Evolutionary conservation across 2,797 vertebrate species (phyloP), one percentile per base, ranked within the genome.

Genomic region (Octomys mimax): DNA sequence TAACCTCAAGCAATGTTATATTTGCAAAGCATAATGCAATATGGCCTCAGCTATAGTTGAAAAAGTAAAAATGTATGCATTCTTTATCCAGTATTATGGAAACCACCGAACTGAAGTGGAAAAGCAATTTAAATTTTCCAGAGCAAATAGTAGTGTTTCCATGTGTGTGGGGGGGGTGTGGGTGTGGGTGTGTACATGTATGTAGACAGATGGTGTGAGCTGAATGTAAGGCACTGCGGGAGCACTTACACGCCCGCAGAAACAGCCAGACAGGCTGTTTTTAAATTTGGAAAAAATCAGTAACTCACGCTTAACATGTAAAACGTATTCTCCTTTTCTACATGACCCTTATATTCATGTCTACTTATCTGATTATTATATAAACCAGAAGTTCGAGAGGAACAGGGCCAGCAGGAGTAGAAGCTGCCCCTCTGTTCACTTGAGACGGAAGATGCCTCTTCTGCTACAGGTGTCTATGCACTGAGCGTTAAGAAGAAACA

Each of bases 1-100:
- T 26, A 96, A 39, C 21, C n/a, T 57, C 77, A 92, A 80, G 28
- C n/a, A 94, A 81, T 31, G 33, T 84, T 96, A 81, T 90, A 93
- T 93, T 87, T 89, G 62, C 24, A 91, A 87, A 91, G 83, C 1
- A 78, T 93, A 93, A 97, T 64, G 13, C 39, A 92, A 52, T 79
- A 79, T 54, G 14, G n/a, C 19, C 62, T 87, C 66, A 95, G 82
- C 85, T 96, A 86, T 1, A 62, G 28, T 5, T 52, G 28, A 89
- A 96, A 87, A 87, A 39, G 39, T 75, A 33, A 92, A 95, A 96
- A 33, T 7, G 36, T 68, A 66, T 16, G 79, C 22, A 86, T 4
- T 83, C 10, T 93, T 95, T 84, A 91, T 19, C 87, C 57, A 52
- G 19, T 70, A 82, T 95, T 94, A 31, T 80, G 9, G 93, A 75